Evolutionary conservation across 1,140 invertebrate species (phyloP), one percentile per base, ranked within the genome.

Genomic region (Diorhabda elongata): DNA sequence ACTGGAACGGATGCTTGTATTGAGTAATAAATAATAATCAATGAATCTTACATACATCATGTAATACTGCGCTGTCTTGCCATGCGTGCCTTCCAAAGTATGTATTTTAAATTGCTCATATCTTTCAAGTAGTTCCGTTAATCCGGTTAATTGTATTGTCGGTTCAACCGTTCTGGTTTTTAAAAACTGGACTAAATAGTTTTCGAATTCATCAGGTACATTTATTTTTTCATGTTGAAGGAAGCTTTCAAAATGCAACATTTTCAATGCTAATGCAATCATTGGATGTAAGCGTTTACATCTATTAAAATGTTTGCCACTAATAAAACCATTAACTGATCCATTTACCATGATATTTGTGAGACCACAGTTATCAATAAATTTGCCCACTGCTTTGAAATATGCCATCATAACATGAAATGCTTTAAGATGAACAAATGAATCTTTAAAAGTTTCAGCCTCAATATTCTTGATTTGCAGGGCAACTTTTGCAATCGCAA

Each of bases 31-130:
- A 63, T 79, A 78, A 71, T 80, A 47, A 73, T 75, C 5, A 2
- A 79, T 64, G 3, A 78, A 68, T 66, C 76, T 73, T 7, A 78
- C 73, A 57, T 80, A 78, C 42, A 75, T 77, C 59, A 77, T 41
- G 69, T 77, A 79, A 74, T 78, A 80, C 56, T 81, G 77, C 3
- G 78, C 45, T 11, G 80, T 81, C 76, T 79, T 79, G 2, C 79
- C 77, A 61, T 76, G 66, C 8, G 73, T 71, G 66, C 75, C 76
- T 44, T 70, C 42, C 4, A 76, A 59, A 60, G 73, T 76, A 64
- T 68, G 60, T 67, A 71, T 6, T 59, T 68, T 68, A 64, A 5
- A 47, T 42, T 56, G 26, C 41, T 64, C 5, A 5, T 8, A 8
- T 52, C 44, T 9, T 64, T 26, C n/a, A 52, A 45, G 26, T 26